Base-by-base conservation (phyloP, 53 echinoderm and acorn worm genomes). In the Antedon mediterranea region DNA sequence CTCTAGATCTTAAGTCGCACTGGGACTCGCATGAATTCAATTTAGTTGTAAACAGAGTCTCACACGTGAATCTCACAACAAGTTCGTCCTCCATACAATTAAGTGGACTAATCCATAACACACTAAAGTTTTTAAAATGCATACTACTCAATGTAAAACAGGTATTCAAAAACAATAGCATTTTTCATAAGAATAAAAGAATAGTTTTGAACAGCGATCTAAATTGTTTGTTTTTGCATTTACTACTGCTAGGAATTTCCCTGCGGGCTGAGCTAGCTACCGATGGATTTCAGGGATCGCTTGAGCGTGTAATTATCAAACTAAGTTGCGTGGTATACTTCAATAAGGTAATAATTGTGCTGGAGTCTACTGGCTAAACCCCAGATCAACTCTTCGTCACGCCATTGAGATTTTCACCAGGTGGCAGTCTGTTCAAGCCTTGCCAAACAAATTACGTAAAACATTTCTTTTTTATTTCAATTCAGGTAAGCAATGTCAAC, bases 281-380 rank as follows among this genome's bases (percentile, higher is more conserved):
- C 57, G 20, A 57, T 57, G 57, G 57, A 57, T 57, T 57, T 57
- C 57, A 11, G 57, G 57, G 57, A 57, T 57, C 57, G 57, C 23
- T 57, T 57, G 57, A 57, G 57, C 57, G 57, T 57, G 57, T 57
- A 57, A 57, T 57, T 57, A 57, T 57, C 57, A 57, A 57, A 57
- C 57, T 57, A 18, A 57, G 14, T 57, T 57, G 20, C 57, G 3
- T 18, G 37, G 2, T 57, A 57, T 23, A 57, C 57, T 57, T 57
- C 57, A 57, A 57, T 57, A 57, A 57, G 57, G 23, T 57, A 57
- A 57, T 57, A 57, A 57, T 57, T 57, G 57, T 57, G 57, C 57
- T 57, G 57, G 57, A 57, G 57, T 57, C 57, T 57, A 18, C 57
- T 18, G 57, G 57, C 57, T 57, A 57, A 57, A 57, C 57, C 57